phyloP scores from a whole-genome alignment of 2,888 invertebrate species.

The Alloplasta piceator region DNA sequence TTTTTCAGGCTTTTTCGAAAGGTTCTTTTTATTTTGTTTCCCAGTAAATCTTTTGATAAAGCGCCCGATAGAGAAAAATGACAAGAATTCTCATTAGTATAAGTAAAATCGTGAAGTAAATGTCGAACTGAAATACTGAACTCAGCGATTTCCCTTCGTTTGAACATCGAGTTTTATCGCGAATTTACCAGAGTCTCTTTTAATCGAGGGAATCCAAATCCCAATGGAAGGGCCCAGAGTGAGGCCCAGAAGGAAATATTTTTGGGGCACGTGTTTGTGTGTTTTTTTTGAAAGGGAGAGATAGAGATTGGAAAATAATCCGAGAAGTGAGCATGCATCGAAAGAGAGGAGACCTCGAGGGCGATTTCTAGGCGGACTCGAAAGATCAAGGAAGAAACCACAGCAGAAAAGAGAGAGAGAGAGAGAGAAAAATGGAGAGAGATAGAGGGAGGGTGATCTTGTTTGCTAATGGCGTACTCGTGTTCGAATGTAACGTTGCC shows the following conservation, averaged over 20 bases:
- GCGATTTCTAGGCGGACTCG: no score
- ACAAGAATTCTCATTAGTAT: no score
- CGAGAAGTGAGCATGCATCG: constrained; percentile 16
- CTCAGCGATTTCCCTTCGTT: no score
- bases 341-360: constrained; percentile 27
- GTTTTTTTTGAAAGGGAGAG: constrained; percentile 9
- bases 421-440: constrained; percentile 66
- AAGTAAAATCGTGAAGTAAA: neutral
- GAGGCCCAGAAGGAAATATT: neutral
- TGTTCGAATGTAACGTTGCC: constrained; percentile 80
- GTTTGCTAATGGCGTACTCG: constrained; percentile 83
- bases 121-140: constrained; percentile 25
- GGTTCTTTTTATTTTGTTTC: no score
- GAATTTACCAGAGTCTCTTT: constrained; percentile 76
- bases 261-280: neutral
- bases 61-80: no score
- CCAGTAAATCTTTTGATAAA: no score
- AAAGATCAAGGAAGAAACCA: no score
- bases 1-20: no score
- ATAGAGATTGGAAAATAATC: constrained; percentile 54
- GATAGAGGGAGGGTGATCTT: constrained; percentile 77
- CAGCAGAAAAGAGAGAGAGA: constrained; percentile 14
- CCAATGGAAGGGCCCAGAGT: constrained; percentile 21
- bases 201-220: constrained; percentile 64
- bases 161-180: constrained; percentile 74